phyloP scores from a whole-genome alignment of 30 jellyfish, hydroid and myxozoan genomes.

The Clytia hemisphaerica region DNA sequence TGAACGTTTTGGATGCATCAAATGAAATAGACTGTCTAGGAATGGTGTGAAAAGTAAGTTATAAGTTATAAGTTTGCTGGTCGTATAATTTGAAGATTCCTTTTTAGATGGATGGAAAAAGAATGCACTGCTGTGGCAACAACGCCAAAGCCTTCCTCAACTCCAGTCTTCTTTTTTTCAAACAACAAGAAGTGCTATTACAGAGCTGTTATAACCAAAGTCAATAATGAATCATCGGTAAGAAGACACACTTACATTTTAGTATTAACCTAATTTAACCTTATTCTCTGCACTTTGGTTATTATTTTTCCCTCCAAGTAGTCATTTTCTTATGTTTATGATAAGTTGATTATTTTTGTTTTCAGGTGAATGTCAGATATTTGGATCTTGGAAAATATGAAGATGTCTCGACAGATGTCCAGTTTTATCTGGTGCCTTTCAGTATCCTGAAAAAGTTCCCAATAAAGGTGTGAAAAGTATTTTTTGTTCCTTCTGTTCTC shows the following conservation, averaged over 20 bases:
- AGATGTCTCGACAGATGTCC: background rate
- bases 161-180: background rate
- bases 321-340: no score
- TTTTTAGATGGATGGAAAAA: conserved; percentile 3
- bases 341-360: background rate
- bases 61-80: no score
- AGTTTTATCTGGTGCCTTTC: background rate
- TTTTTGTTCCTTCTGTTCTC: no score
- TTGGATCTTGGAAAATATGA: background rate
- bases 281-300: no score
- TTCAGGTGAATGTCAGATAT: conserved; percentile 1
- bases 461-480: no score
- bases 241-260: no score
- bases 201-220: background rate
- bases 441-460: background rate
- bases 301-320: no score
- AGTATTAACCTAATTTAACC: no score
- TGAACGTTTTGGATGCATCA: no score
- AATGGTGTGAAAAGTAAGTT: no score
- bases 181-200: background rate
- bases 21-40: no score
- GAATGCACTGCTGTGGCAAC: background rate
- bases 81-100: background rate
- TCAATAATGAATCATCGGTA: background rate
- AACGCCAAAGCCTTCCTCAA: background rate